Evolutionary conservation across 2,113 vertebrate species (phyloP).

Genomic region (Blennius ocellaris): DNA sequence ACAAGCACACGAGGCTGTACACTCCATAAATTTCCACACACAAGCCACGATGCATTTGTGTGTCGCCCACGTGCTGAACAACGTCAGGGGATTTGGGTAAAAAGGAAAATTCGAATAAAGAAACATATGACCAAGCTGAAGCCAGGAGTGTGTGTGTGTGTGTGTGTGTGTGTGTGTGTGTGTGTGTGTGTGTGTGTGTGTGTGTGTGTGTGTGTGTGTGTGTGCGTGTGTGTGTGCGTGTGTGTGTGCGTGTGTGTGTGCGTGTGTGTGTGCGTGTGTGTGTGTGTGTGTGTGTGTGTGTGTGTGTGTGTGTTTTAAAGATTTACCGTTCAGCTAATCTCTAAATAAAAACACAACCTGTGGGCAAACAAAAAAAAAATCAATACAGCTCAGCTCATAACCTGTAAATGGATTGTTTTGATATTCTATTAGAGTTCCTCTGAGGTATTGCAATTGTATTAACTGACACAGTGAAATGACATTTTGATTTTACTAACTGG

Average conservation of each 20-base stretch:
- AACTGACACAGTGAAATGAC: background rate
- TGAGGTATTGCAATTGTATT: slow-evolving; percentile 5
- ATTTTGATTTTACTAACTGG: background rate
- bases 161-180: background rate
- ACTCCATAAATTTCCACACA: background rate
- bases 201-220: background rate
- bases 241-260: background rate
- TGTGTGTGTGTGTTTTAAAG: background rate
- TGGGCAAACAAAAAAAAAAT: slow-evolving; percentile 12
- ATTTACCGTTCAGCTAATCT: slow-evolving; percentile 14
- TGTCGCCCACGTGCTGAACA: slow-evolving; percentile 18
- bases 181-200: background rate
- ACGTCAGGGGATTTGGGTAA: slow-evolving; percentile 1
- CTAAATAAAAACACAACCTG: slow-evolving; percentile 2
- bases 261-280: background rate
- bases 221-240: background rate
- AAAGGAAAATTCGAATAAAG: background rate
- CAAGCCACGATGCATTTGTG: slow-evolving; percentile 6
- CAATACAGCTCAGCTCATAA: slow-evolving; percentile 9
- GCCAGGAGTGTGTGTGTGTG: background rate
- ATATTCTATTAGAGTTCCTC: slow-evolving; percentile 18
- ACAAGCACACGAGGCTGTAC: slow-evolving; percentile 4
- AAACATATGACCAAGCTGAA: background rate
- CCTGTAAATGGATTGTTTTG: slow-evolving; percentile 20
- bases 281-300: no score